Percentiles rank a stretch among this genome's conserved stretches.
These are phyloP conservation scores for Tolypeutes matacus DNA, from an alignment of 2,797 vertebrate species.

Conservation along the genomic window DNA sequence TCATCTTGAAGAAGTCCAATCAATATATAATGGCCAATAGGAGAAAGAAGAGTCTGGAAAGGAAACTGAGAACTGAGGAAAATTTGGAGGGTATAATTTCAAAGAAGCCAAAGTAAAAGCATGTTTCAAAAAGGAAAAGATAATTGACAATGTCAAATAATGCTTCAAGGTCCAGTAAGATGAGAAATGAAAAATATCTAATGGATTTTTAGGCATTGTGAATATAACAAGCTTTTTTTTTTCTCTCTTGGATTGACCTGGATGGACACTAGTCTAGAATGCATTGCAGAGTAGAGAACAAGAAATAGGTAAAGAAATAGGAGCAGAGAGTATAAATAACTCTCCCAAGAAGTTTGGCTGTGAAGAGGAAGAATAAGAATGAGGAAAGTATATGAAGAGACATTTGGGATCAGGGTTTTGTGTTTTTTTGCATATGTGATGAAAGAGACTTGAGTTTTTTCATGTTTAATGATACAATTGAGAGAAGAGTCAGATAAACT, in stretches of 20 bases:
- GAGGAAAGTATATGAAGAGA: not conserved
- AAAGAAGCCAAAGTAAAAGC: not conserved
- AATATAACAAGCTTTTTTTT: not conserved
- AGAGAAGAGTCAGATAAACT: not conserved
- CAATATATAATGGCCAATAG: not conserved
- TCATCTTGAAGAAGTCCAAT: not conserved
- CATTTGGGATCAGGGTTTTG: not conserved
- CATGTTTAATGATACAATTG: not conserved
- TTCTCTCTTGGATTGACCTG: not conserved
- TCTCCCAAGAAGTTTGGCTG: not conserved
- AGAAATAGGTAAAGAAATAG: not conserved
- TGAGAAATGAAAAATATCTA: not conserved
- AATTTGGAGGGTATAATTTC: not conserved
- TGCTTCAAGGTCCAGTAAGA: not conserved
- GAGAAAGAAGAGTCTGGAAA: not conserved
- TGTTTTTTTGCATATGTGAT: not conserved
- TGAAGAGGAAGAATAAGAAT: not conserved
- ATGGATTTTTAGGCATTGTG: not conserved
- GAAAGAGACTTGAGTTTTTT: slow-evolving; percentile 3
- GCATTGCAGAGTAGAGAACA: not conserved
- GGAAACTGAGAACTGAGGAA: not conserved
- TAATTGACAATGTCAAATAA: not conserved
- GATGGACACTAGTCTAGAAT: not conserved
- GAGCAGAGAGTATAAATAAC: not conserved
- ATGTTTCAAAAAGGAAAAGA: not conserved